Conservation (phyloP, 2,113 vertebrate species). For the Patagioenas fasciata region DNA sequence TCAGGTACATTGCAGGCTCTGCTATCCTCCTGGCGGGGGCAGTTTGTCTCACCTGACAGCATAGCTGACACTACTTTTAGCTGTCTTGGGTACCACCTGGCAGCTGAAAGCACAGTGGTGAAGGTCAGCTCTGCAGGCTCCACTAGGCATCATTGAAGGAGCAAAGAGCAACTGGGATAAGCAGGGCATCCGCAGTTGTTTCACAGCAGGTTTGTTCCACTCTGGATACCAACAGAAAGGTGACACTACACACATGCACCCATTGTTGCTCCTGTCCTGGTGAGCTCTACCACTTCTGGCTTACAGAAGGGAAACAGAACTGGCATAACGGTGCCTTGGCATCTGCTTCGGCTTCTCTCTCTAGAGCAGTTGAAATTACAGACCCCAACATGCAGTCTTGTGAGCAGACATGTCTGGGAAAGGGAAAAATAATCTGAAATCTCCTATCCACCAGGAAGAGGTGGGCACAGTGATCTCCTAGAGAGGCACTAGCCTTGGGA, state of each 20-base stretch:
- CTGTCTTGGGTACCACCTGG: not conserved
- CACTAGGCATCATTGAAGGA: not conserved
- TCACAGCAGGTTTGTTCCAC: not conserved
- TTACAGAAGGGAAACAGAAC: not conserved
- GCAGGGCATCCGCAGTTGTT: not conserved
- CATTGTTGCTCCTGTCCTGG: not conserved
- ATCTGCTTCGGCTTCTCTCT: not conserved
- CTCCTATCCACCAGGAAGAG: not conserved
- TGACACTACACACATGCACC: not conserved
- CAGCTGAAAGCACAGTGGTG: not conserved
- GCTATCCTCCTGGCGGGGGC: accelerated
- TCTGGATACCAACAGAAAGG: not conserved
- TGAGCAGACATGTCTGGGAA: not conserved
- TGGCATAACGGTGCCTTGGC: not conserved
- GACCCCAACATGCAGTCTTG: not conserved
- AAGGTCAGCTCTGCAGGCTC: not conserved
- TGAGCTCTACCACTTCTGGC: not conserved
- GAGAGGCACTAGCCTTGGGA: not conserved
- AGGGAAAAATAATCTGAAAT: not conserved
- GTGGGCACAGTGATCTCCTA: not conserved
- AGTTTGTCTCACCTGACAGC: not conserved
- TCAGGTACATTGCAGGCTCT: not conserved
- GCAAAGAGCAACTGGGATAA: not conserved
- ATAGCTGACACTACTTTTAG: not conserved
- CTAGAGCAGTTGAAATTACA: not conserved